phyloP scores from a whole-genome alignment of 2,797 vertebrate genomes.

The Scarus forsteni region DNA sequence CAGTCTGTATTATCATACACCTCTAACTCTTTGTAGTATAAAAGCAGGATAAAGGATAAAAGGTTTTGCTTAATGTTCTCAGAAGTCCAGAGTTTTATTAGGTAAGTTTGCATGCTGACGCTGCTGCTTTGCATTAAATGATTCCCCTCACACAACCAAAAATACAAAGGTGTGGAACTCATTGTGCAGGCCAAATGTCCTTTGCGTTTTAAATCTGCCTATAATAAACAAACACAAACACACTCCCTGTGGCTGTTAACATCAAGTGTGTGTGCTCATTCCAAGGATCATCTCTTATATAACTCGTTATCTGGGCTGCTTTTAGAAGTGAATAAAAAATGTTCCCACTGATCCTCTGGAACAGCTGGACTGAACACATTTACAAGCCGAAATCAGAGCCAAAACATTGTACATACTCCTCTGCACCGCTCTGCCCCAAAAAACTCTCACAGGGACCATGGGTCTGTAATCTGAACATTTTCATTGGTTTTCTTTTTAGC shows the following conservation, averaged over 20 bases:
- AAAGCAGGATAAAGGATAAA: neutral
- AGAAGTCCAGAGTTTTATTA: neutral
- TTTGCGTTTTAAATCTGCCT: too few relatives aligned
- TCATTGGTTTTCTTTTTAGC: neutral
- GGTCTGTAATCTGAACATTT: neutral
- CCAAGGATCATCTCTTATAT: constrained; percentile 62
- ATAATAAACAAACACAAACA: constrained; percentile 2
- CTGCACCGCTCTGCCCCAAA: neutral
- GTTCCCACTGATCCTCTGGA: constrained; percentile 45
- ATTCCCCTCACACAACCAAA: neutral
- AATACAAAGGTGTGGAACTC: neutral
- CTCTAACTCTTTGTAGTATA: neutral
- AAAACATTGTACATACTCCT: constrained; percentile 28
- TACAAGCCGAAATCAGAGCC: constrained; percentile 27
- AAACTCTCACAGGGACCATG: neutral
- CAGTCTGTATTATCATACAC: too few relatives aligned
- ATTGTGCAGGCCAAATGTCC: neutral
- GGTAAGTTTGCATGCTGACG: neutral
- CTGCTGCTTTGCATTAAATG: neutral
- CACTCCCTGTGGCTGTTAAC: constrained; percentile 8
- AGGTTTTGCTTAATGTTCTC: too few relatives aligned
- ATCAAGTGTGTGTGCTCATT: constrained; percentile 22
- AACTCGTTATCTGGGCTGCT: constrained; percentile 53
- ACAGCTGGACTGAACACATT: constrained; percentile 64
- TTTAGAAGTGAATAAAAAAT: constrained; percentile 46